A percentile compares a stretch with the other conserved stretches of the same genome.
phyloP scores from a whole-genome alignment of 23 tunicate genomes.

The Styela plicata region DNA sequence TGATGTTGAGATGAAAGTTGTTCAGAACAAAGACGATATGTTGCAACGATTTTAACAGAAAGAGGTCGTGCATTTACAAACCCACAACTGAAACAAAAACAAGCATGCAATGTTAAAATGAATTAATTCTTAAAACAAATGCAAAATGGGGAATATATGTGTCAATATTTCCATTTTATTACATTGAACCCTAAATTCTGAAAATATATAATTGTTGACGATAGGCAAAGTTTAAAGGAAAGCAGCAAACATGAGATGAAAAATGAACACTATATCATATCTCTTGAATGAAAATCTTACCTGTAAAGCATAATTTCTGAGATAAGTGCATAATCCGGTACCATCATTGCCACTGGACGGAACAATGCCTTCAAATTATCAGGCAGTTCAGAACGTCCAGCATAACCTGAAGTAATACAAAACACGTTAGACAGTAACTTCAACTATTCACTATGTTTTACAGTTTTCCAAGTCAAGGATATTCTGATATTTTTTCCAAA shows the following conservation, averaged over 20 bases:
- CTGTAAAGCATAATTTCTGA: slow-evolving; percentile 98
- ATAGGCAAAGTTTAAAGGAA: too few species aligned
- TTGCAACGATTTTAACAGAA: slow-evolving; percentile 98
- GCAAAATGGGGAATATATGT: too few species aligned
- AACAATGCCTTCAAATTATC: slow-evolving; percentile 97
- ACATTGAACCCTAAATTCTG: too few species aligned
- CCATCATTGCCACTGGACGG: slow-evolving; percentile 99
- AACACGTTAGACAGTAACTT: too few species aligned
- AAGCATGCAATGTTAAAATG: neutral
- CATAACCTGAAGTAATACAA: slow-evolving; percentile 64
- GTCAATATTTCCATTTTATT: too few species aligned
- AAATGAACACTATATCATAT: too few species aligned
- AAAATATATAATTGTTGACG: too few species aligned
- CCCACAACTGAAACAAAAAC: slow-evolving; percentile 68
- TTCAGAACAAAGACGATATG: slow-evolving; percentile 95
- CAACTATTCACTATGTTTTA: too few species aligned
- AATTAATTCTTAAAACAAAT: too few species aligned
- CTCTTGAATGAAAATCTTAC: slow-evolving; percentile 26
- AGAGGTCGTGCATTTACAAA: slow-evolving; percentile 96
- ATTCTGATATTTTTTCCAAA: too few species aligned
- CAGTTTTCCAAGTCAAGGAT: too few species aligned
- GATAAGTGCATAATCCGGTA: slow-evolving; percentile 98
- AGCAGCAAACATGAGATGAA: too few species aligned
- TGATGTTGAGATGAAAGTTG: slow-evolving; percentile 98
- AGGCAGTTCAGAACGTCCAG: slow-evolving; percentile 97